Percentiles rank a stretch among this genome's conserved stretches.
These are phyloP conservation scores for Lichenostomus cassidix DNA, from an alignment of 2,113 vertebrate species.

Conservation along the genomic window DNA sequence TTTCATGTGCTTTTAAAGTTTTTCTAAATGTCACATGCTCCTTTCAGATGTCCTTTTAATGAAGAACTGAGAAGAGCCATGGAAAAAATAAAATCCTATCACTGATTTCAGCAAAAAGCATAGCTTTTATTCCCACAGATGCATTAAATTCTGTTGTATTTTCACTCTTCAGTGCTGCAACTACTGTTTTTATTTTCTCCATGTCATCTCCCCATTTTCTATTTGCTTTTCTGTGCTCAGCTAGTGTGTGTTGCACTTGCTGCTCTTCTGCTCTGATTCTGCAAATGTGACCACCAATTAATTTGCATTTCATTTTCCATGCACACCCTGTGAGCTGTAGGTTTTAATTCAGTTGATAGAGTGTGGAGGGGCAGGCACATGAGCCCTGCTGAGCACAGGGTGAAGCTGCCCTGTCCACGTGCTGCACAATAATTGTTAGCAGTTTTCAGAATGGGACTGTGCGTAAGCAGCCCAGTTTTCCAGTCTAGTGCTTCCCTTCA, in stretches of 20 bases:
- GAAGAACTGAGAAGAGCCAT: background rate
- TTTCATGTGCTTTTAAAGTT: background rate
- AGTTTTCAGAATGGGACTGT: background rate
- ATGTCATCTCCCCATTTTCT: background rate
- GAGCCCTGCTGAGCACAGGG: background rate
- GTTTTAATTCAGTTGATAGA: background rate
- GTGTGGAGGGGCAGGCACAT: background rate
- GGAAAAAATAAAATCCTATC: background rate
- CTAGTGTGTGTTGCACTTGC: background rate
- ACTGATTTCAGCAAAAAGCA: background rate
- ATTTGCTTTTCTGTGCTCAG: background rate
- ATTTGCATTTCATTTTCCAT: background rate
- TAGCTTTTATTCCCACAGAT: background rate
- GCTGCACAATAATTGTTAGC: background rate
- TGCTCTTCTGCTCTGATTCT: background rate
- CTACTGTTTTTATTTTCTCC: background rate
- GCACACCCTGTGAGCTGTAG: background rate
- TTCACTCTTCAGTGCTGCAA: background rate
- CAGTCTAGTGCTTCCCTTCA: background rate
- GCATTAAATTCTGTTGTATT: background rate
- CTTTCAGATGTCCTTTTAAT: background rate
- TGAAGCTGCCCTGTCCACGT: accelerated
- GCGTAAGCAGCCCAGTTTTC: background rate
- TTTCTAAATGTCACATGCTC: background rate
- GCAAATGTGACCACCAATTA: background rate